A percentile compares a stretch with the other conserved stretches of the same genome.
These are phyloP conservation scores for Notoglanidium macrostoma DNA, from an alignment of 2,797 vertebrate genomes.

Conservation along the genomic window DNA sequence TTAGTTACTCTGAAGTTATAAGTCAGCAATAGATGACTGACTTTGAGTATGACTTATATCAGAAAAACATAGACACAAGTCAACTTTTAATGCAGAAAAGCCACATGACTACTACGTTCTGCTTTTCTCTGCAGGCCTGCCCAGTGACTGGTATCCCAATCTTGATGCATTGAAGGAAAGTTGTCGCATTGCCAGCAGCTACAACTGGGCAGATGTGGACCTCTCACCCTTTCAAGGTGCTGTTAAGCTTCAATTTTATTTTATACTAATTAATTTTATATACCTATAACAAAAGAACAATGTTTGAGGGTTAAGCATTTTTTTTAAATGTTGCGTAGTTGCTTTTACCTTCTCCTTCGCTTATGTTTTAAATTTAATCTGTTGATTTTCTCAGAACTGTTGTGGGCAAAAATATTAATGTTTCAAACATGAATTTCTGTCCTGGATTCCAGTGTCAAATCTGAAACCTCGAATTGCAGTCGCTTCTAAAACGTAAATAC, in stretches of 20 bases:
- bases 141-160: constrained; percentile 89
- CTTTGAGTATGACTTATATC: background rate
- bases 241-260: constrained; percentile 15
- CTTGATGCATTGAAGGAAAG: constrained; percentile 93
- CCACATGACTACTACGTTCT: background rate
- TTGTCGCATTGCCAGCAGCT: constrained; percentile 92
- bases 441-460: background rate
- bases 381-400: background rate
- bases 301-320: background rate
- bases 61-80: background rate
- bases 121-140: constrained; percentile 76
- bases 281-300: background rate
- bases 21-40: background rate
- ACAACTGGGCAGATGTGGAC: constrained; percentile 93
- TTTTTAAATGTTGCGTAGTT: background rate
- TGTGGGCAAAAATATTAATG: background rate
- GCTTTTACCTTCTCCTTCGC: background rate
- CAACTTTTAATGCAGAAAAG: background rate
- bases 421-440: background rate
- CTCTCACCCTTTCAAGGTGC: constrained; percentile 92
- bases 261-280: too few species aligned
- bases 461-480: background rate
- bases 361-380: background rate
- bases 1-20: background rate
- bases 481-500: background rate